phyloP scores from a whole-genome alignment of 2,888 invertebrate genomes.

The Archips xylosteana region DNA sequence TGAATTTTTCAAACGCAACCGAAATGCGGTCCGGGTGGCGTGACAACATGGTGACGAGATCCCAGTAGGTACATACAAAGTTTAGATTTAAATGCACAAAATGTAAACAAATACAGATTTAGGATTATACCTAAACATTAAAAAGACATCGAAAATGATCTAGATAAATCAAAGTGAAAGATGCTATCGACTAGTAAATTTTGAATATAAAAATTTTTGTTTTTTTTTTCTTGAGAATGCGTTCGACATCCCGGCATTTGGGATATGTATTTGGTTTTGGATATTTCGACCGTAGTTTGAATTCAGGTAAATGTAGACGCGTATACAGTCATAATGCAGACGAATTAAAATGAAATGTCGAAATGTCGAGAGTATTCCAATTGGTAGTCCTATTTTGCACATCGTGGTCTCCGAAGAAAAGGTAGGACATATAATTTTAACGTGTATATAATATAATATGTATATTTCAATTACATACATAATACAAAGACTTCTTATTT shows the following conservation, averaged over 20 bases:
- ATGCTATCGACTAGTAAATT: constrained; percentile 83
- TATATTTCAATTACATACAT: constrained; percentile 84
- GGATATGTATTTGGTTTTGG: constrained; percentile 79
- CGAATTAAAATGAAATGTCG: constrained; percentile 61
- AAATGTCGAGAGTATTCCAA: constrained; percentile 71
- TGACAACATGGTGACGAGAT: constrained; percentile 66
- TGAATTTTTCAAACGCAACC: constrained; percentile 57
- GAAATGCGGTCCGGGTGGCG: constrained; percentile 82
- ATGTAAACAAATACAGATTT: constrained; percentile 62
- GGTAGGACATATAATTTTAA: constrained; percentile 78
- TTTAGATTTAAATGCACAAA: constrained; percentile 77
- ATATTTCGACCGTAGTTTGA: constrained; percentile 46
- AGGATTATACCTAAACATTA: constrained; percentile 67
- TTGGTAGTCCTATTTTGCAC: constrained; percentile 69
- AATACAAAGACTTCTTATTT: constrained; percentile 84
- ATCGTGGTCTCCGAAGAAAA: constrained; percentile 80
- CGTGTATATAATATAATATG: constrained; percentile 83
- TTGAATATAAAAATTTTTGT: constrained; percentile 82
- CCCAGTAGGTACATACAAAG: constrained; percentile 48
- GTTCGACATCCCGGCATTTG: constrained; percentile 75
- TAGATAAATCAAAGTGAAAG: constrained; percentile 71
- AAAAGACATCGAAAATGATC: constrained; percentile 80
- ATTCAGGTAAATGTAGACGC: constrained; percentile 35
- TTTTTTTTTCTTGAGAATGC: constrained; percentile 62
- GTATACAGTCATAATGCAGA: constrained; percentile 47